phyloP scores from a whole-genome alignment of 2,888 invertebrate genomes.

The Tetheella fluctuosa region DNA sequence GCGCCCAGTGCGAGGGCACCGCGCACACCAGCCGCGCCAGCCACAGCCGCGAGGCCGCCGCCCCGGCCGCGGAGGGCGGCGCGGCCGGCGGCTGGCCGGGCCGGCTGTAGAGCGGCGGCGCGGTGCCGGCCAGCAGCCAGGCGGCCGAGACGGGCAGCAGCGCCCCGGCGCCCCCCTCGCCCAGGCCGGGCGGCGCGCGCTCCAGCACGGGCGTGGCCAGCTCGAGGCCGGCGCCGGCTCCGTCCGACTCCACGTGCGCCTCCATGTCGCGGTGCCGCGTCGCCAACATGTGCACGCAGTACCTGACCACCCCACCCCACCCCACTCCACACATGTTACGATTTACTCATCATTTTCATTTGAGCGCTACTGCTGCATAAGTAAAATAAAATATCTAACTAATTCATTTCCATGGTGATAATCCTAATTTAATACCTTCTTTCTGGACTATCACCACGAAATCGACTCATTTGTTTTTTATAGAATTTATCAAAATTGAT shows the following conservation, averaged over 20 bases:
- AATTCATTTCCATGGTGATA: too few species aligned
- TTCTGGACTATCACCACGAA: too few species aligned
- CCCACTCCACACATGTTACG: too few species aligned
- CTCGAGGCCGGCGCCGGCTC: slow-evolving; percentile 83
- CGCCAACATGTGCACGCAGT: slow-evolving; percentile 78
- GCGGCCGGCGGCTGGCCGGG: slow-evolving; percentile 54
- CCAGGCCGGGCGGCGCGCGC: slow-evolving; percentile 68
- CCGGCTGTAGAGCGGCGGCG: slow-evolving; percentile 81
- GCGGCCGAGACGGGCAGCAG: slow-evolving; percentile 87
- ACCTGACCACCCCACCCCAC: slow-evolving; percentile 42
- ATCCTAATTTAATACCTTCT: too few species aligned
- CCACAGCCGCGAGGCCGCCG: slow-evolving; percentile 83
- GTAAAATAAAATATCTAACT: too few species aligned
- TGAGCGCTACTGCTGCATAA: too few species aligned
- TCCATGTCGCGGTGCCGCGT: slow-evolving; percentile 84
- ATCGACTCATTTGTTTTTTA: too few species aligned
- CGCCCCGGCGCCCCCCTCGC: slow-evolving; percentile 44
- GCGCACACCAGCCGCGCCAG: slow-evolving; percentile 86
- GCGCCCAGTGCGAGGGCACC: slow-evolving; percentile 92
- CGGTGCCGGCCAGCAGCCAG: slow-evolving; percentile 88
- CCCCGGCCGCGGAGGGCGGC: slow-evolving; percentile 63
- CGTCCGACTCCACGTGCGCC: slow-evolving; percentile 45
- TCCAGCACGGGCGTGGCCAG: slow-evolving; percentile 89
- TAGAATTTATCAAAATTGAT: too few species aligned
- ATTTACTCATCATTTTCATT: too few species aligned